Evolutionary conservation across 2,797 vertebrate species (phyloP).

Genomic region (Columba guinea): DNA sequence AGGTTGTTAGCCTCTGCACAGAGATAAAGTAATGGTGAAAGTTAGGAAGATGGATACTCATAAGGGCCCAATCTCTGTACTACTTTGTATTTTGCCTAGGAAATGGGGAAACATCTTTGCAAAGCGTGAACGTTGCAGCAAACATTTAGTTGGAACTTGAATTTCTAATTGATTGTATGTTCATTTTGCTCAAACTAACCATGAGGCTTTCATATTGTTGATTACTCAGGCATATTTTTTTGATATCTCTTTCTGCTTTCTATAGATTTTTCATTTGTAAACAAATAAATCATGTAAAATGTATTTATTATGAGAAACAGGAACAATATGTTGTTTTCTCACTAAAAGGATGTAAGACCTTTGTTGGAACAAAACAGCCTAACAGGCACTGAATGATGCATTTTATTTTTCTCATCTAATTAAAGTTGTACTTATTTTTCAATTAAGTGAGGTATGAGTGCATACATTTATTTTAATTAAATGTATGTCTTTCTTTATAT

Average conservation of each 20-base stretch:
- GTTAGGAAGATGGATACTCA: neutral
- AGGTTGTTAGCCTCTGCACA: neutral
- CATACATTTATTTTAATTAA: constrained; percentile 3
- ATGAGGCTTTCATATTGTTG: neutral
- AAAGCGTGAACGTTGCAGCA: neutral
- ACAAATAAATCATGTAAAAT: neutral
- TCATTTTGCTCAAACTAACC: neutral
- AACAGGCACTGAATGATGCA: neutral
- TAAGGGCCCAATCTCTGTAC: neutral
- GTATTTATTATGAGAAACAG: neutral
- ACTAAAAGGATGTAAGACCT: neutral
- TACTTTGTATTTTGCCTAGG: neutral
- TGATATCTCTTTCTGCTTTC: neutral
- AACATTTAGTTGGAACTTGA: neutral
- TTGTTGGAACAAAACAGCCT: constrained; percentile 19
- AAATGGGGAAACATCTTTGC: neutral
- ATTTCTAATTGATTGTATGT: neutral
- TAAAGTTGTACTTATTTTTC: neutral
- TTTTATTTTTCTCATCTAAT: constrained; percentile 38
- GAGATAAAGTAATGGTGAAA: neutral
- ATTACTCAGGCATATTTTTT: neutral
- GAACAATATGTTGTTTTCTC: neutral
- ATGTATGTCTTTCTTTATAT: neutral
- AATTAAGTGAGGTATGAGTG: neutral
- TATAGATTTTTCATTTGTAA: neutral